These are phyloP conservation scores for Pogona vitticeps DNA, from an alignment of 2,113 vertebrate genomes.

Conservation along the genomic window DNA sequence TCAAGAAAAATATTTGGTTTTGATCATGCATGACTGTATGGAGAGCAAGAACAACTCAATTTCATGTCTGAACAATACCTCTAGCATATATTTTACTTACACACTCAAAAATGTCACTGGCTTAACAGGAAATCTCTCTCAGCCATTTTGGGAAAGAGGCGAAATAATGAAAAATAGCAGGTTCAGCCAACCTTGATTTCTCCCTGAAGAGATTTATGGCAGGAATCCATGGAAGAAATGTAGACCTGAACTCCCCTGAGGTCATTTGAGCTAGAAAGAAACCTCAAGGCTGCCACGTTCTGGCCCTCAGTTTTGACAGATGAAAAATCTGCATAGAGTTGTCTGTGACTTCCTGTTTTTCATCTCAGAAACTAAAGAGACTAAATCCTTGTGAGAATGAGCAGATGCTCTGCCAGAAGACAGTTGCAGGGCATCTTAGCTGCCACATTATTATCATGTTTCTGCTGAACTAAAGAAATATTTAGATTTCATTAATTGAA, in stretches of 20 bases:
- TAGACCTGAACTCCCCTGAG: constrained; percentile 5
- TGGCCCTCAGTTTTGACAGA: constrained; percentile 33
- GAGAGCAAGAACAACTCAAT: neutral
- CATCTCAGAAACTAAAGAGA: constrained; percentile 18
- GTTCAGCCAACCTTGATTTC: constrained; percentile 35
- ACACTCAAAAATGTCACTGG: neutral
- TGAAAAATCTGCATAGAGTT: constrained; percentile 20
- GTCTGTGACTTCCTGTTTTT: neutral
- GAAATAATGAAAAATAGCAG: constrained; percentile 40
- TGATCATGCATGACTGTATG: neutral
- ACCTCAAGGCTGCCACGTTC: constrained; percentile 34
- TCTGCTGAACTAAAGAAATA: neutral
- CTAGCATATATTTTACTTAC: neutral
- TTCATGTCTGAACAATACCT: constrained; percentile 3
- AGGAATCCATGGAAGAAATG: constrained; percentile 37
- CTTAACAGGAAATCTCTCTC: constrained; percentile 27
- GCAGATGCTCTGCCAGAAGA: neutral
- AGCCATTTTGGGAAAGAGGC: constrained; percentile 17
- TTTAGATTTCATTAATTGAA: neutral
- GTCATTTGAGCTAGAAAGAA: constrained; percentile 33
- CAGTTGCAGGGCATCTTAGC: neutral
- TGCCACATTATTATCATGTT: neutral
- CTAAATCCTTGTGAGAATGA: neutral
- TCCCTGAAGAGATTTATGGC: constrained; percentile 42
- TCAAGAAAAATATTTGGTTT: neutral